Evolutionary conservation across 2,797 vertebrate species (phyloP).

Genomic region (Thaleichthys pacificus): DNA sequence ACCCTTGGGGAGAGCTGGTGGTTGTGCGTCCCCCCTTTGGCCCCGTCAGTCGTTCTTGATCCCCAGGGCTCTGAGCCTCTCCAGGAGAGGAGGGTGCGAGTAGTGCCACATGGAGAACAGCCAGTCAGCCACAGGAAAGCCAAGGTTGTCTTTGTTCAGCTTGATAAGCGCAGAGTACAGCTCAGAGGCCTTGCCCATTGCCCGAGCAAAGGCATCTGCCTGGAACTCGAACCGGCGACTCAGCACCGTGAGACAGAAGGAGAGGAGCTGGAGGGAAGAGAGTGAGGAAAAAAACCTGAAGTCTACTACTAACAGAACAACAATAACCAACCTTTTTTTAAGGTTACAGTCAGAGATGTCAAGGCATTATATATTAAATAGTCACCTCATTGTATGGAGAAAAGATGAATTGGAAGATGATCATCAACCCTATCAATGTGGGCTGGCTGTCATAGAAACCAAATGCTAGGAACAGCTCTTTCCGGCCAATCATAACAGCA

Average conservation of each 20-base stretch:
- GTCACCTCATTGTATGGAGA: conserved; percentile 97
- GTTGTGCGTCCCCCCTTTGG: conserved; percentile 53
- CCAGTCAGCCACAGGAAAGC: conserved; percentile 98
- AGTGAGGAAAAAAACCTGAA: not conserved
- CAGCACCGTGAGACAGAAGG: conserved; percentile 96
- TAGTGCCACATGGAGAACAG: conserved; percentile 99
- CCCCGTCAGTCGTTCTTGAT: conserved; percentile 88
- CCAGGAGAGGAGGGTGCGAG: conserved; percentile 95
- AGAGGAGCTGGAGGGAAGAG: conserved; percentile 81
- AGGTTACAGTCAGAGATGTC: not conserved
- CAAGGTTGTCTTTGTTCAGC: conserved; percentile 98
- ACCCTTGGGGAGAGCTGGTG: conserved; percentile 57
- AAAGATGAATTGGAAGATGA: conserved; percentile 99
- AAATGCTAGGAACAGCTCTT: conserved; percentile 94
- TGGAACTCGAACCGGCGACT: conserved; percentile 98
- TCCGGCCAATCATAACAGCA: conserved; percentile 90
- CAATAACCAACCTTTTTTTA: no score
- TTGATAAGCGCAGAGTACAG: conserved; percentile 97
- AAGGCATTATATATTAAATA: not conserved
- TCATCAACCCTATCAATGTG: conserved; percentile 96
- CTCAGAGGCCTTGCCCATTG: conserved; percentile 90
- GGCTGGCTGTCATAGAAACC: conserved; percentile 92
- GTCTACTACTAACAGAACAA: no score
- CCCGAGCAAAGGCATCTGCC: conserved; percentile 93
- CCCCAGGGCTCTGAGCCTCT: conserved; percentile 93